Conservation (phyloP, 2,888 invertebrate species). For the Labia minor region DNA sequence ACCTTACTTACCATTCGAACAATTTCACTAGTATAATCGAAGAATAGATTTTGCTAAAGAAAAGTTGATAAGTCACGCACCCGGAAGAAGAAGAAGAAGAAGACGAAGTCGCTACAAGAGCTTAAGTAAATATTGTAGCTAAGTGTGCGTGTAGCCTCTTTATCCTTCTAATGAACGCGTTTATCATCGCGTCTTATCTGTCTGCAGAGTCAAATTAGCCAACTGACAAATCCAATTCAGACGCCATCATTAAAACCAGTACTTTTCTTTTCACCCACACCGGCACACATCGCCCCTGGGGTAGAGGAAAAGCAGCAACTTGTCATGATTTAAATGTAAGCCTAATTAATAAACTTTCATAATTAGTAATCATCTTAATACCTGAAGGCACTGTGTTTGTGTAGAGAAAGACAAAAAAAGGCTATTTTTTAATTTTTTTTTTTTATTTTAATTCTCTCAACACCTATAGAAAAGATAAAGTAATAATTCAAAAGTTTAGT, state of each 20-base stretch:
- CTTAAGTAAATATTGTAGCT: not conserved
- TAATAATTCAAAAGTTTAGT: too few relatives aligned
- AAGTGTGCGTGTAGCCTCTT: not conserved
- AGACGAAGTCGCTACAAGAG: not conserved
- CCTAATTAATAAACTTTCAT: not conserved
- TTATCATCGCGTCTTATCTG: constrained; percentile 7
- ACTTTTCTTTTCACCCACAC: not conserved
- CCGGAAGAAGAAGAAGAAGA: not conserved
- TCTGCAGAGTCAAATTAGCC: not conserved
- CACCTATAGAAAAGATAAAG: too few relatives aligned
- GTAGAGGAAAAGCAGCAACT: too few relatives aligned
- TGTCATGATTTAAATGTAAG: too few relatives aligned
- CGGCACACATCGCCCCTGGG: too few relatives aligned
- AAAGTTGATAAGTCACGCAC: constrained; percentile 13
- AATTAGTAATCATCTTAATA: not conserved
- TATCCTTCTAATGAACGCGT: constrained; percentile 13
- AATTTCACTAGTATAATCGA: not conserved
- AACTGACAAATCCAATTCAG: not conserved
- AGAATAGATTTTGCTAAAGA: not conserved
- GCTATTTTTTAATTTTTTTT: not conserved
- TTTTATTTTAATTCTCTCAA: not conserved
- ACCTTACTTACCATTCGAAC: too few relatives aligned
- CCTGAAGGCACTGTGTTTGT: not conserved
- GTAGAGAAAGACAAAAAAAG: not conserved
- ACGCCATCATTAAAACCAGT: not conserved